Percentiles rank a stretch among this genome's conserved stretches.
Conservation (phyloP, 2,797 vertebrate species). For the Macroramphosus scolopax region DNA sequence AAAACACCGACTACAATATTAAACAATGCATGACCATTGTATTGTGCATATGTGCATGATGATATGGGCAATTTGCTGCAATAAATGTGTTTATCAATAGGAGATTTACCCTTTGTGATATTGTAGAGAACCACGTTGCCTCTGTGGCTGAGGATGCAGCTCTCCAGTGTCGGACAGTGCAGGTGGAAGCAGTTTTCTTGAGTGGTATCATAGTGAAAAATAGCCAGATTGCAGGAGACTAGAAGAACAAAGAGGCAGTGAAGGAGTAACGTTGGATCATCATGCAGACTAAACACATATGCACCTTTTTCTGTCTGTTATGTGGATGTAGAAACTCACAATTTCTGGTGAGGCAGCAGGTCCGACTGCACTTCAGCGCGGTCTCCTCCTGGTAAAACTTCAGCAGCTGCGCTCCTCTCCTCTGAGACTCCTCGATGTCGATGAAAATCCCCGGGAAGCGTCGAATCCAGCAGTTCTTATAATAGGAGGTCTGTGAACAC, state of each 20-base stretch:
- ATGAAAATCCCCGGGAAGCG: conserved; percentile 86
- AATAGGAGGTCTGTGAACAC: conserved; percentile 86
- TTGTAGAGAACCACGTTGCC: conserved; percentile 86
- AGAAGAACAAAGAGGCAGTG: conserved; percentile 11
- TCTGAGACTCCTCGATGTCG: conserved; percentile 83
- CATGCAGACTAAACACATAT: too few relatives aligned
- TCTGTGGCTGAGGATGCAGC: conserved; percentile 83
- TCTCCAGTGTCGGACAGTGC: conserved; percentile 87
- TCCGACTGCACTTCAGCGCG: conserved; percentile 84
- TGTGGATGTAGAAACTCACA: too few relatives aligned
- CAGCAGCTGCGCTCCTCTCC: conserved; percentile 85
- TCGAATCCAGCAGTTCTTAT: conserved; percentile 93
- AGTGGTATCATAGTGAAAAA: conserved; percentile 84
- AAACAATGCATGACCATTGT: too few relatives aligned
- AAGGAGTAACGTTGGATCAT: too few relatives aligned
- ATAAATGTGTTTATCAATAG: not conserved
- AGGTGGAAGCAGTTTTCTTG: conserved; percentile 88
- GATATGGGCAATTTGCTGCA: too few relatives aligned
- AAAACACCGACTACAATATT: too few relatives aligned
- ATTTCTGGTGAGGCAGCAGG: conserved; percentile 87
- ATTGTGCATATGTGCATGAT: too few relatives aligned
- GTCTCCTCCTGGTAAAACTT: conserved; percentile 80
- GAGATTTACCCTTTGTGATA: conserved; percentile 83
- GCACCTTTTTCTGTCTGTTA: too few relatives aligned
- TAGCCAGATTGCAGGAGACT: conserved; percentile 93